These are phyloP conservation scores for Dynastes maya DNA, from an alignment of 2,888 invertebrate genomes.

Conservation along the genomic window DNA sequence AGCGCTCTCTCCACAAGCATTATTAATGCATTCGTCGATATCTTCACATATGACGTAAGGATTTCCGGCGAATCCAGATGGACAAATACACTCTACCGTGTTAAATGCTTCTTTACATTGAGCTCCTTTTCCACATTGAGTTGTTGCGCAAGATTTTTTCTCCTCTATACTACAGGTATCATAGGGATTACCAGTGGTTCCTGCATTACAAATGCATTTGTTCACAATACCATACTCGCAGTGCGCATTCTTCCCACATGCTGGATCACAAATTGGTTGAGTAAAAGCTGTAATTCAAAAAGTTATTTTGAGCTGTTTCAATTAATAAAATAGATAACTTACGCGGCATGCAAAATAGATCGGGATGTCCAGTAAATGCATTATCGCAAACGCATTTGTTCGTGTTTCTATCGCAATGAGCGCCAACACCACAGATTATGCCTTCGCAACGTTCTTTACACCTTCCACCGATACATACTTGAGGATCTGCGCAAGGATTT, in stretches of 20 bases:
- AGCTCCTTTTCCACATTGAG: constrained; percentile 73
- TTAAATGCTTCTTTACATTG: constrained; percentile 84
- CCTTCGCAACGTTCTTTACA: constrained; percentile 92
- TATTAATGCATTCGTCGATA: constrained; percentile 85
- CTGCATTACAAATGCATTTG: constrained; percentile 87
- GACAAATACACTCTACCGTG: constrained; percentile 87
- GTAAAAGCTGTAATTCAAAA: constrained; percentile 77
- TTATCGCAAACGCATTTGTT: constrained; percentile 91
- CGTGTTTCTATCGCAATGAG: constrained; percentile 84
- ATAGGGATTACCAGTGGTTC: constrained; percentile 91
- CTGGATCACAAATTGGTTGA: constrained; percentile 85
- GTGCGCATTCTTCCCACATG: constrained; percentile 87
- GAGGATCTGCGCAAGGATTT: constrained; percentile 84
- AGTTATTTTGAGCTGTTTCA: constrained; percentile 37
- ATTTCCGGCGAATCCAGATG: constrained; percentile 88
- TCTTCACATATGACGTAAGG: constrained; percentile 90
- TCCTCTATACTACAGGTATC: constrained; percentile 85
- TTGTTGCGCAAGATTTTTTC: constrained; percentile 56
- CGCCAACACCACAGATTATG: constrained; percentile 90
- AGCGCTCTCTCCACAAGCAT: constrained; percentile 88
- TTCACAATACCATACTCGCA: constrained; percentile 87
- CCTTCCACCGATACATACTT: constrained; percentile 88
- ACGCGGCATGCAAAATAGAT: constrained; percentile 93
- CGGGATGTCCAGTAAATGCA: constrained; percentile 91
- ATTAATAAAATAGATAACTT: constrained; percentile 70